Evolutionary conservation across 2,113 vertebrate genomes (phyloP).

Genomic region (Oreocharis arfaki): DNA sequence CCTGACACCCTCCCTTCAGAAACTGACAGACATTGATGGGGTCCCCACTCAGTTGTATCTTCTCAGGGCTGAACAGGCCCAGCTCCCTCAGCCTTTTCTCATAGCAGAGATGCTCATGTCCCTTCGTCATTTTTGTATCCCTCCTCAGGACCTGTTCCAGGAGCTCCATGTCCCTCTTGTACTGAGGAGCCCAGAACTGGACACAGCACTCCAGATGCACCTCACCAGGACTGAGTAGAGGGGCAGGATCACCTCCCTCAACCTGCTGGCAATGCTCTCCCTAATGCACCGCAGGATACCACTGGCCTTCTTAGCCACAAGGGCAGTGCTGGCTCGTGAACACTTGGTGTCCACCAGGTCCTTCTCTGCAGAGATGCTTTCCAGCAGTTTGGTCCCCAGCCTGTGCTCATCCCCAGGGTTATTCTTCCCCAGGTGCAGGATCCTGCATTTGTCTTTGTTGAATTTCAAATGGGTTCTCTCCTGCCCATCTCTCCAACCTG

Average conservation of each 20-base stretch:
- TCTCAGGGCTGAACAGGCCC: background rate
- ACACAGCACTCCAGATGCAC: background rate
- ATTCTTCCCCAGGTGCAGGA: background rate
- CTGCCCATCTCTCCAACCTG: background rate
- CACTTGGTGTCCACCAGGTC: background rate
- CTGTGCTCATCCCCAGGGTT: no score
- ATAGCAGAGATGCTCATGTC: background rate
- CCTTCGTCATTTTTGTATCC: background rate
- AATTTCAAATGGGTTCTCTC: background rate
- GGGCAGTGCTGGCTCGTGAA: background rate
- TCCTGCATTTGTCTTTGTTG: background rate
- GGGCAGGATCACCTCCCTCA: background rate
- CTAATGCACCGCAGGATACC: background rate
- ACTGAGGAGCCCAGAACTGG: background rate
- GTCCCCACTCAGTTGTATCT: fast-evolving
- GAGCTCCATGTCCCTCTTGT: background rate
- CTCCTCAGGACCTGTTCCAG: background rate
- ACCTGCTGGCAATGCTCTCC: fast-evolving
- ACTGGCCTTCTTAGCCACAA: background rate
- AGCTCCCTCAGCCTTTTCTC: background rate
- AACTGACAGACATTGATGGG: background rate
- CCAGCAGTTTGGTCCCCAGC: background rate
- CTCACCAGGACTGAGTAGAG: background rate
- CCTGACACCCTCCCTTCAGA: background rate
- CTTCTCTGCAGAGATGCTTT: background rate